Conservation (phyloP, 2,113 vertebrate species). For the Datnioides undecimradiatus region DNA sequence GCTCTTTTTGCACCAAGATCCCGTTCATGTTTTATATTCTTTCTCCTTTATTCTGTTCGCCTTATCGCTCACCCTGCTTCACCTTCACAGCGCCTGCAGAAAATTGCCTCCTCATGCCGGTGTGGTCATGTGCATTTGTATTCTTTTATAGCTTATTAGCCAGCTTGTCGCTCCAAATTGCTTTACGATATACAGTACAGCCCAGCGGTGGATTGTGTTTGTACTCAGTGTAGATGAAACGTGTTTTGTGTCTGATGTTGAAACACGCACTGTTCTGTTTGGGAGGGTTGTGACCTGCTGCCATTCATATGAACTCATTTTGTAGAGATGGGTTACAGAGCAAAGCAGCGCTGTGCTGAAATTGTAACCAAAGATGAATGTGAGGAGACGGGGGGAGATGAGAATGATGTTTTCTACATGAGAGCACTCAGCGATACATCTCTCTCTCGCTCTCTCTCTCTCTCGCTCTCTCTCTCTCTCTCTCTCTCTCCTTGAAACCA, state of each 20-base stretch:
- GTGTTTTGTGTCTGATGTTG: neutral
- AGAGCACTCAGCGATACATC: neutral
- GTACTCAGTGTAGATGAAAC: constrained; percentile 8
- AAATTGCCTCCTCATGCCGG: constrained; percentile 7
- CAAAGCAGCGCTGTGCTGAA: neutral
- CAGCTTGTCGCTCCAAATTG: constrained; percentile 29
- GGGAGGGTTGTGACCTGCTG: constrained; percentile 27
- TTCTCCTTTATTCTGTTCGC: neutral
- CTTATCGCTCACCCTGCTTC: constrained; percentile 1
- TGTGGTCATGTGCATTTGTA: constrained; percentile 31
- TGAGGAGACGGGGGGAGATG: constrained; percentile 1
- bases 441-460: neutral
- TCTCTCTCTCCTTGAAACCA: neutral
- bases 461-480: neutral
- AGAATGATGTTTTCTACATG: neutral
- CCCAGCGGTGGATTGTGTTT: neutral
- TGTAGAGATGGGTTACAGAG: neutral
- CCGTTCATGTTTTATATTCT: constrained; percentile 8
- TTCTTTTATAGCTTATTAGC: constrained; percentile 28
- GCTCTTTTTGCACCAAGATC: constrained; percentile 2
- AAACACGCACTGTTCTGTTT: neutral
- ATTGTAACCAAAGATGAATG: constrained; percentile 15
- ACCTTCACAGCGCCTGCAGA: neutral
- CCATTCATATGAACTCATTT: constrained; percentile 2
- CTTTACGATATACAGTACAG: neutral